Percentiles rank a stretch among this genome's conserved stretches.
phyloP scores from a whole-genome alignment of 2,113 vertebrate genomes.

The Tachysurus vachellii region DNA sequence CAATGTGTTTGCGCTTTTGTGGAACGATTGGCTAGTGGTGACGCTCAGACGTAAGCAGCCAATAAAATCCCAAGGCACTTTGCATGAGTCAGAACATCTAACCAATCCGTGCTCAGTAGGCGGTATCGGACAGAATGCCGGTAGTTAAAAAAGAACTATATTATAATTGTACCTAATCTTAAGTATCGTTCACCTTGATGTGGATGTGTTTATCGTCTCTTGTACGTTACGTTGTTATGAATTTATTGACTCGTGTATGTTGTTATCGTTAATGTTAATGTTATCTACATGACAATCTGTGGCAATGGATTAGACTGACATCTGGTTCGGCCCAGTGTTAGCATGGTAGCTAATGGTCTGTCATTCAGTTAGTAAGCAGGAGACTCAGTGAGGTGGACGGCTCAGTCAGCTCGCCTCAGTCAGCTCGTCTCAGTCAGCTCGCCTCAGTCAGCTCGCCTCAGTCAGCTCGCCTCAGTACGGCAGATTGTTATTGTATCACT shows the following conservation, averaged over 20 bases:
- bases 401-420: not conserved
- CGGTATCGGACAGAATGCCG: constrained; percentile 11
- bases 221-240: not conserved
- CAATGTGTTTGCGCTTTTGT: not conserved
- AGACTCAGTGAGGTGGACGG: not conserved
- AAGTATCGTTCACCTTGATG: too few species aligned
- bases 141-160: not conserved
- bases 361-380: not conserved
- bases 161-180: not conserved
- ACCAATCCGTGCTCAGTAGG: not conserved
- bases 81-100: not conserved
- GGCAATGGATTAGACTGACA: not conserved
- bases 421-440: not conserved
- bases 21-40: not conserved
- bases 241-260: not conserved
- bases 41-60: not conserved
- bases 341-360: not conserved
- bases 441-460: too few species aligned
- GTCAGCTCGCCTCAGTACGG: too few species aligned
- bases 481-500: too few species aligned
- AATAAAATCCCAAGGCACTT: not conserved
- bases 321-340: not conserved
- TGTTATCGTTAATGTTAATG: too few species aligned
- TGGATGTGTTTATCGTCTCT: too few species aligned
- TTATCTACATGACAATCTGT: not conserved